A percentile compares a stretch with the other conserved stretches of the same genome.
Conservation (phyloP, 2,888 invertebrate genomes). For the Palloptera scutellata region DNA sequence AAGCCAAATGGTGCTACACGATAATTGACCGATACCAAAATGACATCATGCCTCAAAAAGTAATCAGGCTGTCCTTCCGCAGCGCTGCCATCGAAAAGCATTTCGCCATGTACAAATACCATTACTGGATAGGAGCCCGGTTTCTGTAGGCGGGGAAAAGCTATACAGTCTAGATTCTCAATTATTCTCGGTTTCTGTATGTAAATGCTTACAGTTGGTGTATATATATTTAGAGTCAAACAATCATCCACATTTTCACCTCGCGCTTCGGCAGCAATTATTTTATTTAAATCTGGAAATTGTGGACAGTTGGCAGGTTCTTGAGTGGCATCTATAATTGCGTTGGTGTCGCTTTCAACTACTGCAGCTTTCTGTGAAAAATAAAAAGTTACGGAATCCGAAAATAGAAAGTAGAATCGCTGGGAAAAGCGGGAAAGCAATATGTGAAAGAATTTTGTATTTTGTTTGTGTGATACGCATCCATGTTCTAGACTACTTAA, state of each 20-base stretch:
- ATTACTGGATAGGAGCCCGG: conserved; percentile 58
- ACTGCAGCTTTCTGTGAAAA: conserved; percentile 36
- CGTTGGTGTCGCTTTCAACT: conserved; percentile 26
- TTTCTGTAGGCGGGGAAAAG: conserved; percentile 34
- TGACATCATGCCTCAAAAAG: conserved; percentile 64
- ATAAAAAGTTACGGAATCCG: too few species aligned
- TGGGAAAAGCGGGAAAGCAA: too few species aligned
- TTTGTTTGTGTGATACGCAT: too few species aligned
- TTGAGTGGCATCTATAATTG: conserved; percentile 50
- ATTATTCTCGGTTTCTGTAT: not conserved
- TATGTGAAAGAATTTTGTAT: too few species aligned
- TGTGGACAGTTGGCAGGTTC: conserved; percentile 54
- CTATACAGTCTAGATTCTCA: not conserved
- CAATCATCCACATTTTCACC: conserved; percentile 58
- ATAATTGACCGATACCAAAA: conserved; percentile 66
- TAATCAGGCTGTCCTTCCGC: conserved; percentile 62
- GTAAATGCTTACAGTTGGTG: conserved; percentile 48
- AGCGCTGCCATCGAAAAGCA: conserved; percentile 62
- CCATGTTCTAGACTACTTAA: too few species aligned
- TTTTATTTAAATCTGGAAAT: conserved; percentile 51
- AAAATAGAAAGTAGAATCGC: too few species aligned
- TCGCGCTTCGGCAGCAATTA: conserved; percentile 47
- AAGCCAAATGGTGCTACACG: conserved; percentile 67
- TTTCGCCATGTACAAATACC: conserved; percentile 65
- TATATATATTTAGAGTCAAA: conserved; percentile 55